phyloP scores from a whole-genome alignment of 2,888 invertebrate genomes.

The Philereme vetulata region DNA sequence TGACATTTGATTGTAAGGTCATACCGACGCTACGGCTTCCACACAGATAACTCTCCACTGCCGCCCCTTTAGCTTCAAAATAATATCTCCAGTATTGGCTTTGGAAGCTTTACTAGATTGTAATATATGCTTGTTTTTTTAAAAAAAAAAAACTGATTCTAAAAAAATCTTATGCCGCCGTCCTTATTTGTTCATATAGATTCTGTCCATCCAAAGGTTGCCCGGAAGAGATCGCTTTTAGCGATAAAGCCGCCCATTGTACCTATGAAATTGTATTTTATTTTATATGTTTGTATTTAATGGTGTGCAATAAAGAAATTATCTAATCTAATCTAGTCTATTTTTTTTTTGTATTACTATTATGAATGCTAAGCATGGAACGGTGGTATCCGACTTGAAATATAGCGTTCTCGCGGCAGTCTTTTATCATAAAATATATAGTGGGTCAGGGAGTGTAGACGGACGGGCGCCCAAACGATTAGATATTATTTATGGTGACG shows the following conservation, averaged over 20 bases:
- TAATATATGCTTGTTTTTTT: too few species aligned
- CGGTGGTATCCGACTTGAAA: slow-evolving; percentile 35
- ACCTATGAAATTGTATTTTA: too few species aligned
- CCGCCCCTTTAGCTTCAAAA: slow-evolving; percentile 55
- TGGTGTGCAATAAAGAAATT: too few species aligned
- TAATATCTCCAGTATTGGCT: slow-evolving; percentile 59
- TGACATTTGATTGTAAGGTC: slow-evolving; percentile 79
- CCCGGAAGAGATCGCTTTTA: too few species aligned
- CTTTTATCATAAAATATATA: slow-evolving; percentile 35
- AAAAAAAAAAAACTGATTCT: too few species aligned
- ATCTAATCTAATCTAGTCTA: too few species aligned
- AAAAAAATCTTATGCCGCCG: too few species aligned
- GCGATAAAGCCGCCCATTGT: too few species aligned
- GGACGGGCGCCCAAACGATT: slow-evolving; percentile 32
- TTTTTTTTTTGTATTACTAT: slow-evolving; percentile 39
- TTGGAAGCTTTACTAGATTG: slow-evolving; percentile 44
- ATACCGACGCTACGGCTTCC: slow-evolving; percentile 57
- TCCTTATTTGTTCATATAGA: too few species aligned
- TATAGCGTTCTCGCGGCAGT: slow-evolving; percentile 28
- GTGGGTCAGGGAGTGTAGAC: slow-evolving; percentile 29
- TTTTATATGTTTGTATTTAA: too few species aligned
- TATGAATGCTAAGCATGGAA: slow-evolving; percentile 36
- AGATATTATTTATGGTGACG: slow-evolving; percentile 32
- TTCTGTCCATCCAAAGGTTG: too few species aligned
- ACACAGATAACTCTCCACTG: slow-evolving; percentile 49